Percentiles rank a stretch among this genome's conserved stretches.
Evolutionary conservation across 2,797 vertebrate genomes (phyloP).

Genomic region (Acipenser ruthenus): DNA sequence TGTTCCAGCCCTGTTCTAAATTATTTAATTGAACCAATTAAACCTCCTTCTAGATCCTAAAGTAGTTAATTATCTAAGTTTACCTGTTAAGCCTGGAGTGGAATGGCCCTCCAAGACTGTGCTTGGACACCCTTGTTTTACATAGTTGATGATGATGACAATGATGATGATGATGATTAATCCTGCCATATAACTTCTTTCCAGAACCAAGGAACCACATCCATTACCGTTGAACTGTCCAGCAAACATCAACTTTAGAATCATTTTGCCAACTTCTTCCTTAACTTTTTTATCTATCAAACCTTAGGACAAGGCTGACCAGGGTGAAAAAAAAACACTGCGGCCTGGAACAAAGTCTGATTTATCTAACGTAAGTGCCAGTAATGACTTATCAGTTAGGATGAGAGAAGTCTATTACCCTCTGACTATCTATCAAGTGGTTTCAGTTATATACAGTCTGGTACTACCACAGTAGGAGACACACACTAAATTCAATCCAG

Average conservation of each 20-base stretch:
- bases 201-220: too few species aligned
- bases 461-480: conserved; percentile 14
- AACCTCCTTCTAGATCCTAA: too few species aligned
- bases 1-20: too few species aligned
- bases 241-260: not conserved
- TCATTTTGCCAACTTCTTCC: conserved; percentile 6
- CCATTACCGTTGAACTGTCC: not conserved
- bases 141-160: too few species aligned
- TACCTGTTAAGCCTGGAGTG: too few species aligned
- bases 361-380: conserved; percentile 29
- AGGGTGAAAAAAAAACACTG: conserved; percentile 11
- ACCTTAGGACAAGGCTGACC: conserved; percentile 12
- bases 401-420: conserved; percentile 47
- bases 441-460: conserved; percentile 33
- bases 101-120: too few species aligned
- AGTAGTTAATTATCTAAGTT: too few species aligned
- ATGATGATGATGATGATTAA: too few species aligned
- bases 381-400: conserved; percentile 45
- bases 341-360: conserved; percentile 32
- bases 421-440: conserved; percentile 30
- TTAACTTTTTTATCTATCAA: conserved; percentile 2
- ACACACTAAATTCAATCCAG: conserved; percentile 40
- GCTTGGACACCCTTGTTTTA: too few species aligned
- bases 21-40: too few species aligned
- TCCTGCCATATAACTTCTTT: too few species aligned